These are phyloP conservation scores for Alces alces DNA, from an alignment of 2,113 vertebrate genomes.

Conservation along the genomic window DNA sequence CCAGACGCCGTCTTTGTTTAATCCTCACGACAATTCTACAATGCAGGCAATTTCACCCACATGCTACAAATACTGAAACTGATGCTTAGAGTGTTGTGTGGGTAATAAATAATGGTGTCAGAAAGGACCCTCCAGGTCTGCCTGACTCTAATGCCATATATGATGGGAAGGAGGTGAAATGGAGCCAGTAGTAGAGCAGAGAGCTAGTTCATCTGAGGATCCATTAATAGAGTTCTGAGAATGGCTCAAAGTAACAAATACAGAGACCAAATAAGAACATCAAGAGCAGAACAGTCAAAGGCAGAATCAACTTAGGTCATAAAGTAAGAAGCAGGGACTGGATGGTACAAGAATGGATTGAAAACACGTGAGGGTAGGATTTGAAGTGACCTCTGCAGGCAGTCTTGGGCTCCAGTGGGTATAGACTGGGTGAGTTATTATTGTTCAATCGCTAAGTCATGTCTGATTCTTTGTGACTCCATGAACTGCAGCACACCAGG, in stretches of 20 bases:
- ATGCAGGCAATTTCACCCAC: background rate
- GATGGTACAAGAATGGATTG: background rate
- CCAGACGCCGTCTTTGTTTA: background rate
- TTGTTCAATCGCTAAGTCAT: background rate
- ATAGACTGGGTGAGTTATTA: background rate
- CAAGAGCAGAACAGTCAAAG: background rate
- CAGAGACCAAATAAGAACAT: background rate
- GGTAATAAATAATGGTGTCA: background rate
- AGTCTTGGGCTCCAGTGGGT: background rate
- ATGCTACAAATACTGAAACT: background rate
- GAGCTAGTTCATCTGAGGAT: background rate
- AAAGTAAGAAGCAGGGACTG: background rate
- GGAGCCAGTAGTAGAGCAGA: background rate
- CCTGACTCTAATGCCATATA: background rate
- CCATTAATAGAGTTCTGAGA: background rate
- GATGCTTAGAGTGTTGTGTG: background rate
- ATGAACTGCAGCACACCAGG: background rate
- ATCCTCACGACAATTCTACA: background rate
- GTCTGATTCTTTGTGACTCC: background rate
- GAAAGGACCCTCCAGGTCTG: background rate
- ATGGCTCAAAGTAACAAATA: background rate
- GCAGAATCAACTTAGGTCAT: background rate
- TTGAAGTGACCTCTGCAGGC: background rate
- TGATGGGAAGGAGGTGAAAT: background rate
- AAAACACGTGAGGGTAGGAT: background rate